phyloP scores from a whole-genome alignment of 2,888 invertebrate genomes.

The Apocheima hispidaria region DNA sequence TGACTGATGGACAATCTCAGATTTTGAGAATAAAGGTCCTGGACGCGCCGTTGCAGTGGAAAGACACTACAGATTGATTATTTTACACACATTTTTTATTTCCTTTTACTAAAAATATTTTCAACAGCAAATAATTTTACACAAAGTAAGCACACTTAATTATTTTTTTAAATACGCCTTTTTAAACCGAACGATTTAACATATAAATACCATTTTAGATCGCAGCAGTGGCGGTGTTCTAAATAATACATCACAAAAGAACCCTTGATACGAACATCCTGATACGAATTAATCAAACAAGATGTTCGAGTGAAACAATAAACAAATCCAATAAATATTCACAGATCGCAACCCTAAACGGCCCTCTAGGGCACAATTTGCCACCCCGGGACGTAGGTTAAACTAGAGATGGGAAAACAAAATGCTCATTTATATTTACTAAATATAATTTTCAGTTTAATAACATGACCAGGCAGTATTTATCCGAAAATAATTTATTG shows the following conservation, averaged over 20 bases:
- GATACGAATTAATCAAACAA: slow-evolving; percentile 34
- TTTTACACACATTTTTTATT: too few species aligned
- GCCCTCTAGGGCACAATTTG: slow-evolving; percentile 36
- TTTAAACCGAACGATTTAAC: neutral
- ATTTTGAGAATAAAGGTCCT: too few species aligned
- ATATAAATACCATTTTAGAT: neutral
- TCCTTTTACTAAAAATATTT: too few species aligned
- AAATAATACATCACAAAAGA: slow-evolving; percentile 15
- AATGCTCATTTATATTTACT: neutral
- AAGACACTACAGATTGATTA: too few species aligned
- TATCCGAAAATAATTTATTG: too few species aligned
- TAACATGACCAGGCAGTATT: too few species aligned
- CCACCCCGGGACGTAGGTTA: slow-evolving; percentile 52
- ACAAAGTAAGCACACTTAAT: neutral
- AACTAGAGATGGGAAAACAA: slow-evolving; percentile 32
- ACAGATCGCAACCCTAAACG: slow-evolving; percentile 38
- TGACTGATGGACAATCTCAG: too few species aligned
- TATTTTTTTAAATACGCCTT: neutral
- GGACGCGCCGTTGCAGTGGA: too few species aligned
- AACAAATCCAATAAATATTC: slow-evolving; percentile 47
- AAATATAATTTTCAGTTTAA: too few species aligned
- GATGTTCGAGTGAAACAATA: slow-evolving; percentile 39
- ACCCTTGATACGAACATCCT: slow-evolving; percentile 12
- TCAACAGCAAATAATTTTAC: neutral
- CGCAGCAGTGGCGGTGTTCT: neutral